phyloP scores from a whole-genome alignment of 1,140 invertebrate species.

The Platorchestia sp. region DNA sequence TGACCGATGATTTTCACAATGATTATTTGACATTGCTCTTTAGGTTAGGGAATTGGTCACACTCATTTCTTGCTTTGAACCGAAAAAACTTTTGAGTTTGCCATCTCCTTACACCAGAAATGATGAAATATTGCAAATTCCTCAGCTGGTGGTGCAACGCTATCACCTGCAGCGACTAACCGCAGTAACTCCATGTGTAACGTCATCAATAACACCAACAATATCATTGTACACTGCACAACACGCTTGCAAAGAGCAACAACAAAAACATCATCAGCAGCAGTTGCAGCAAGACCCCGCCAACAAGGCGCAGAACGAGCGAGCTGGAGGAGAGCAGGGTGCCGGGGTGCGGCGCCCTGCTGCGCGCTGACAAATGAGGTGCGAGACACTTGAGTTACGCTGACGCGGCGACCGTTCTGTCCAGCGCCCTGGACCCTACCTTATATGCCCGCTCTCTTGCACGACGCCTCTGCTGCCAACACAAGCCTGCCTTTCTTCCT shows the following conservation, averaged over 20 bases:
- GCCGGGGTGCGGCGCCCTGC: neutral
- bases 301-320: neutral
- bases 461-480: neutral
- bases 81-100: too few relatives aligned
- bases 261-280: neutral
- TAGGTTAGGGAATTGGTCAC: too few relatives aligned
- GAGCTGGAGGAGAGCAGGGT: neutral
- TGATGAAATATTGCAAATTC: too few relatives aligned
- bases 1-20: too few relatives aligned
- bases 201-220: neutral
- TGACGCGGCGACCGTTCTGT: neutral
- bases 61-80: too few relatives aligned
- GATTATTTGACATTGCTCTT: too few relatives aligned
- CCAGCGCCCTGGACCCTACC: neutral
- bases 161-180: too few relatives aligned
- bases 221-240: neutral
- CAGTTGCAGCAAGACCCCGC: neutral
- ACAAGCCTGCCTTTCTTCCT: neutral
- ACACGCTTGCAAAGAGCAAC: neutral
- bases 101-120: too few relatives aligned
- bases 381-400: slow-evolving; percentile 18
- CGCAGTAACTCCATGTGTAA: neutral
- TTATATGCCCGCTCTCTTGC: neutral
- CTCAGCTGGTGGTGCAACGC: too few relatives aligned
- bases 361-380: slow-evolving; percentile 45